Evolutionary conservation across 2,797 vertebrate species (phyloP), one percentile per base, ranked within the genome.

Genomic region (Enteromius treurensis): DNA sequence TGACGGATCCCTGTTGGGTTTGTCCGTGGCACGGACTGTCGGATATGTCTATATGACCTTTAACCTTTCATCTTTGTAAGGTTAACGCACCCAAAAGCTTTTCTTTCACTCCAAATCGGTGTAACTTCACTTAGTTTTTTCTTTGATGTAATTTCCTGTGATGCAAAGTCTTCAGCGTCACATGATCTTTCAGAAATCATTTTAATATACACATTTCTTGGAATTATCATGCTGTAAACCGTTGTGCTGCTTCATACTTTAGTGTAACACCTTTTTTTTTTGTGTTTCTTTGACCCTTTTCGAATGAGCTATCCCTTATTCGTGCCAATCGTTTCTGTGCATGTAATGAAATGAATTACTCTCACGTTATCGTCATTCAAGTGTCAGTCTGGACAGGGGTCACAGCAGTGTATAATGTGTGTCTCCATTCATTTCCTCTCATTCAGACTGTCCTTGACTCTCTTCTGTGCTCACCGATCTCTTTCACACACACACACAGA

Each of bases 391-490:
- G n/a, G 62, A 70, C 34, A 10, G 51, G 15, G 60, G 58, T 81
- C 68, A 71, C 5, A 11, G 5, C 13, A 37, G n/a, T 26, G 77
- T 53, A 19, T 79, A 45, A 37, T 91, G 86, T 88, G 85, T 91
- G 84, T 85, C 77, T 89, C 87, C 85, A 70, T 85, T 83, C 82
- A 80, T 91, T 93, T 94, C 93, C 93, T 91, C 81, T 91, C 89
- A 92, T 93, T 94, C 91, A 93, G 87, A 67, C 23, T 88, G 90
- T 90, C 93, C 91, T 92, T 93, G 93, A 92, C 90, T 73, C 47
- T 74, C 47, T 37, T 34, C 74, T 74, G 55, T 55, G 47, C 73
- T 80, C 67, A 26, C 65, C 2, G 13, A 75, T 74, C 70, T 51
- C 23, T 10, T 37, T 40, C 79, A 68, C 79, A 67, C 69, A 74